Conservation (phyloP, 2,797 vertebrate species). For the Discoglossus pictus region DNA sequence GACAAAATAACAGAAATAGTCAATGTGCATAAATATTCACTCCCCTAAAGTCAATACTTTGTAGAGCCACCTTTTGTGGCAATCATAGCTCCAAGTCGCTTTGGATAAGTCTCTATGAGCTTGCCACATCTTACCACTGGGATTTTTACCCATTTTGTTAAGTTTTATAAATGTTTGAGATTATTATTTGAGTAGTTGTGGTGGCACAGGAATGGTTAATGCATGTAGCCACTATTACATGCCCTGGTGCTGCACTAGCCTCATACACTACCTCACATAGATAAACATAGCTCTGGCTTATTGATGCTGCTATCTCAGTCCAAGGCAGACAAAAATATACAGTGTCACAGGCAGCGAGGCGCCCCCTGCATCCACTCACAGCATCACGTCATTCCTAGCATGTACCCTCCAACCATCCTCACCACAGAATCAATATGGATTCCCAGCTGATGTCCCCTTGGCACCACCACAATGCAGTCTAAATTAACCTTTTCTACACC, state of each 20-base stretch:
- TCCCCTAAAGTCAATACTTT: too few species aligned
- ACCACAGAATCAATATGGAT: slow-evolving; percentile 32
- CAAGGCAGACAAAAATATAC: slow-evolving; percentile 23
- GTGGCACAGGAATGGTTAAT: too few species aligned
- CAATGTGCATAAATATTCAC: too few species aligned
- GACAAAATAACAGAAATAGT: too few species aligned
- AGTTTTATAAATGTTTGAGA: too few species aligned
- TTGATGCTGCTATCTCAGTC: slow-evolving; percentile 6
- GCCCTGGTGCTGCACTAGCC: background rate
- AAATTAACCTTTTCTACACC: slow-evolving; percentile 41
- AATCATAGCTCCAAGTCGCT: too few species aligned
- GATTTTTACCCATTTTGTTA: too few species aligned
- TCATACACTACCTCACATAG: background rate
- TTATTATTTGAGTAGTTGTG: too few species aligned
- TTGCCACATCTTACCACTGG: too few species aligned
- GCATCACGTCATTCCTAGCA: slow-evolving; percentile 25
- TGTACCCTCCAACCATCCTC: slow-evolving; percentile 9
- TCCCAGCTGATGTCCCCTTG: slow-evolving; percentile 43
- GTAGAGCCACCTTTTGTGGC: too few species aligned
- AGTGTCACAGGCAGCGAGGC: background rate
- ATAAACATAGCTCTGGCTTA: slow-evolving; percentile 22
- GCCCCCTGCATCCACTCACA: slow-evolving; percentile 10
- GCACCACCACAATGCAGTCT: slow-evolving; percentile 12
- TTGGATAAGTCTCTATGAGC: too few species aligned
- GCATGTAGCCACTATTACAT: too few species aligned